A percentile compares a stretch with the other conserved stretches of the same genome.
Conservation (phyloP, 2,888 invertebrate genomes). For the Caenorhabditis zanzibari region DNA sequence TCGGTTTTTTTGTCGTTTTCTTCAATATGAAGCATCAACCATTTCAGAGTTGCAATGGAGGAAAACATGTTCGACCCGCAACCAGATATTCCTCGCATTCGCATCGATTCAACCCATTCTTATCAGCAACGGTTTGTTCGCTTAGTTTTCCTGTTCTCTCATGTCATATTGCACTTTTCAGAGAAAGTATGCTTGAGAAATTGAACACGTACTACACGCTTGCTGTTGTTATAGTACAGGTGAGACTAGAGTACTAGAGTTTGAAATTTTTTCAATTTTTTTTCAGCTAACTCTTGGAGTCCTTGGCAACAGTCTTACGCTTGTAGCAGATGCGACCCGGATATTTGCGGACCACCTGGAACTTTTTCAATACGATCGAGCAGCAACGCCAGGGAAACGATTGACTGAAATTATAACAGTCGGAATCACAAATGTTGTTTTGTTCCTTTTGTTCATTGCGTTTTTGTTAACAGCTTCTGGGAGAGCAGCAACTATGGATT, state of each 20-base stretch:
- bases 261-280: not conserved
- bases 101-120: conserved; percentile 62
- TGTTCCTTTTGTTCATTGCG: conserved; percentile 60
- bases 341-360: conserved; percentile 69
- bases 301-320: conserved; percentile 62
- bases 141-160: not conserved
- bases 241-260: conserved; percentile 9
- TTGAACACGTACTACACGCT: conserved; percentile 44
- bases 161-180: conserved; percentile 42
- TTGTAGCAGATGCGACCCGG: conserved; percentile 66
- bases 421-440: conserved; percentile 59
- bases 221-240: conserved; percentile 60
- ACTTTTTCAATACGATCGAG: conserved; percentile 63
- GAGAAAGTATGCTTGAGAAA: conserved; percentile 47
- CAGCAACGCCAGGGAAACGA: conserved; percentile 59
- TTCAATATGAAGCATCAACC: not conserved
- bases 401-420: conserved; percentile 66
- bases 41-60: conserved; percentile 67
- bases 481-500: conserved; percentile 64
- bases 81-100: conserved; percentile 58
- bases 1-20: not conserved
- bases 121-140: conserved; percentile 42
- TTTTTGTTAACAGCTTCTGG: conserved; percentile 65
- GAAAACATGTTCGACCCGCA: conserved; percentile 70
- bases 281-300: conserved; percentile 65